Conservation (phyloP, 2,113 vertebrate genomes). For the Dermatemys mawii region DNA sequence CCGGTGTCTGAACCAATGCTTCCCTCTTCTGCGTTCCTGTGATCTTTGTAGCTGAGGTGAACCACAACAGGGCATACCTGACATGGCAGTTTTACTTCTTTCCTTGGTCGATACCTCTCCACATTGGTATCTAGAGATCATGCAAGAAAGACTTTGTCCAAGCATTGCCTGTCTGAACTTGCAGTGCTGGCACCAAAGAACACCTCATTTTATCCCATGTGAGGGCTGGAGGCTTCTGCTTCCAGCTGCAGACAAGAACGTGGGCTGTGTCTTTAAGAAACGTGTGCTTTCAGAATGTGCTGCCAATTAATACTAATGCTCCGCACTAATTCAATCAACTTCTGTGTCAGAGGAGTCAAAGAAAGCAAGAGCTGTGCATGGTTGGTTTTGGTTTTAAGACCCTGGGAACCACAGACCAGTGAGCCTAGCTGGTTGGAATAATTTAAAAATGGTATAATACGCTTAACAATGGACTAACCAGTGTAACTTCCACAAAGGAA, state of each 20-base stretch:
- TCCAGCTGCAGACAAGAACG: neutral
- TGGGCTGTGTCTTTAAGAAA: neutral
- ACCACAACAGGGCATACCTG: neutral
- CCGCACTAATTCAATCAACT: neutral
- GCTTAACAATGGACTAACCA: neutral
- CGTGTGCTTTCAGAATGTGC: neutral
- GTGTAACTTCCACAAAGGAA: neutral
- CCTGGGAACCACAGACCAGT: neutral
- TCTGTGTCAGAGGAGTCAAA: neutral
- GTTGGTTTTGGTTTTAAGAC: neutral
- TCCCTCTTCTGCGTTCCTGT: neutral
- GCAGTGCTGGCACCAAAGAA: neutral
- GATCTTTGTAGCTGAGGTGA: neutral
- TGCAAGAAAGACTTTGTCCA: neutral
- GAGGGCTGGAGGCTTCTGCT: neutral
- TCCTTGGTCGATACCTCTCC: neutral
- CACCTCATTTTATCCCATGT: neutral
- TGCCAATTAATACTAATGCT: neutral
- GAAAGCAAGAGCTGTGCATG: neutral
- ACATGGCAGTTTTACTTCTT: neutral
- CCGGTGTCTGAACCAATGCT: neutral
- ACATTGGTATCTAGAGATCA: neutral
- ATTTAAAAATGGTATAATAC: constrained; percentile 28
- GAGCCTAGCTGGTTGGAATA: neutral
- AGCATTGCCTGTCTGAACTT: neutral